These are phyloP conservation scores for Anas capensis DNA, from an alignment of 2,797 vertebrate species.

Conservation along the genomic window DNA sequence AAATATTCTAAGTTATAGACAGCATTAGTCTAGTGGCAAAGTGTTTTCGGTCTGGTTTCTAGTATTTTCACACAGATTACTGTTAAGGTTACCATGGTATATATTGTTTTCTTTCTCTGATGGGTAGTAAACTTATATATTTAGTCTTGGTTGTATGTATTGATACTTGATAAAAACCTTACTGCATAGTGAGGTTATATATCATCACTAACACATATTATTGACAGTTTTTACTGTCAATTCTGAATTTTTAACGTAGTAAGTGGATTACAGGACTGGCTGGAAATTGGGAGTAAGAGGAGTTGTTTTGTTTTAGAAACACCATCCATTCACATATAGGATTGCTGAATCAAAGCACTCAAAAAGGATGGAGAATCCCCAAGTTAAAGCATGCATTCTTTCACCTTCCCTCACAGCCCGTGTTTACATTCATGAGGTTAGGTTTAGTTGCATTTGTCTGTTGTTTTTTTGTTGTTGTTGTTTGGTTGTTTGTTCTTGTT, in stretches of 20 bases:
- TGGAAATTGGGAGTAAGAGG: background rate
- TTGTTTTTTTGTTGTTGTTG: background rate
- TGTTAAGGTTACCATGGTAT: background rate
- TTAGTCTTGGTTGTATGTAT: background rate
- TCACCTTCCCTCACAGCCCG: background rate
- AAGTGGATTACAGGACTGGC: background rate
- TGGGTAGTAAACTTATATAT: background rate
- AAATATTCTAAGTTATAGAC: background rate
- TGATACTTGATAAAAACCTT: background rate
- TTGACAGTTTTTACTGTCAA: background rate
- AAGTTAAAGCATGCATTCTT: background rate
- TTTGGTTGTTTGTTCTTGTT: accelerated
- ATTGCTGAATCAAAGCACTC: background rate
- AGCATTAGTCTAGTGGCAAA: background rate
- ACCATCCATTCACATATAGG: background rate
- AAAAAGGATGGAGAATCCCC: background rate
- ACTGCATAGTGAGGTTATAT: background rate
- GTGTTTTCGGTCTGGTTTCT: background rate
- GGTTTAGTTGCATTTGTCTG: background rate
- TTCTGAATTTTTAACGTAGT: background rate
- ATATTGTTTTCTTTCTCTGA: background rate
- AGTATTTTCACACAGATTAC: background rate
- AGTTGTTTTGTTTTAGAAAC: background rate
- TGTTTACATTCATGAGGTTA: background rate
- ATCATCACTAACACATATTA: background rate